These are phyloP conservation scores for Chloromyia formosa DNA, from an alignment of 2,888 invertebrate species.

Conservation along the genomic window DNA sequence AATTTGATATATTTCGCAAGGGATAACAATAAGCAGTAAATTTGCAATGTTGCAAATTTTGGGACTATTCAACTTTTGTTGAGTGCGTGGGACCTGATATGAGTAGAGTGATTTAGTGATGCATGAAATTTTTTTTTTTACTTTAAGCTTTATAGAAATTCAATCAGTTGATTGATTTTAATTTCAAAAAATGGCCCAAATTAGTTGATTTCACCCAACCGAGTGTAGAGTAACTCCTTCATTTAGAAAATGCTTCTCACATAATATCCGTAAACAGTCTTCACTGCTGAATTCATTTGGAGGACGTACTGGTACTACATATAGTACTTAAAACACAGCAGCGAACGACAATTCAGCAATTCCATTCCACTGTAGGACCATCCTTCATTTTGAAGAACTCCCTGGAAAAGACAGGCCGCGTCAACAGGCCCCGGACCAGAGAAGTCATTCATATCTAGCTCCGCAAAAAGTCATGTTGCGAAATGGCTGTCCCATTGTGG, in stretches of 20 bases:
- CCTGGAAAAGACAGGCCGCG: not conserved
- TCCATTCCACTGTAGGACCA: not conserved
- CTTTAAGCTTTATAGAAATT: too few relatives aligned
- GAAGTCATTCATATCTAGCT: not conserved
- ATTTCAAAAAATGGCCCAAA: too few relatives aligned
- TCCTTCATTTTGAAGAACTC: not conserved
- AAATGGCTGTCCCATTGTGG: not conserved
- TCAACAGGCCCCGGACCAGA: not conserved
- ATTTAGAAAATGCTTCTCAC: not conserved
- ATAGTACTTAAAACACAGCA: not conserved
- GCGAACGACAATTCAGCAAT: not conserved
- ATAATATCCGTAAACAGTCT: too few relatives aligned
- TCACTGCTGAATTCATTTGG: not conserved
- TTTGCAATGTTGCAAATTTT: not conserved
- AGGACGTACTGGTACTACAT: too few relatives aligned
- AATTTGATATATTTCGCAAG: not conserved
- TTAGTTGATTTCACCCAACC: too few relatives aligned
- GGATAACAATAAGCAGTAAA: not conserved
- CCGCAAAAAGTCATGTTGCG: not conserved
- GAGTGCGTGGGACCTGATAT: not conserved
- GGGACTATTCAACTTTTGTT: not conserved
- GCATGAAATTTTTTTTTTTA: not conserved
- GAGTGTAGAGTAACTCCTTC: too few relatives aligned
- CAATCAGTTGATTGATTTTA: too few relatives aligned
- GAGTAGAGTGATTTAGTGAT: not conserved